These are phyloP conservation scores for Cryptoprocta ferox DNA, from an alignment of 2,797 vertebrate species.

Conservation along the genomic window DNA sequence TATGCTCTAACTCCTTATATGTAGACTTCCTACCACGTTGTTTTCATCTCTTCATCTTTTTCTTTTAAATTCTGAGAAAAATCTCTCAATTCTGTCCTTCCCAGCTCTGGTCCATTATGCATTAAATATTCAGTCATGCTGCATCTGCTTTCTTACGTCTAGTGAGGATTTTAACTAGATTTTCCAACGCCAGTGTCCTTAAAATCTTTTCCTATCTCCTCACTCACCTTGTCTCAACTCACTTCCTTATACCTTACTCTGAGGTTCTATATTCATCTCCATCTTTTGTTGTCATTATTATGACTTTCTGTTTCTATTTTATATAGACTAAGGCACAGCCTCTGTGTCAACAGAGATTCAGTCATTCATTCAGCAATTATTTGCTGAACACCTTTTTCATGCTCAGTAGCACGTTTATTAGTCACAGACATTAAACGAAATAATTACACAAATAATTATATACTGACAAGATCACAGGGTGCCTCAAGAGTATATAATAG, in stretches of 20 bases:
- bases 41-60: slow-evolving; percentile 49
- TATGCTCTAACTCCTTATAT: not conserved
- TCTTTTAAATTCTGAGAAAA: slow-evolving; percentile 13
- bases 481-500: not conserved
- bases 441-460: slow-evolving; percentile 53
- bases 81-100: not conserved
- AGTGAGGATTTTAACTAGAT: not conserved
- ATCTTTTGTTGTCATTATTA: not conserved
- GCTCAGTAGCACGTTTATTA: slow-evolving; percentile 35
- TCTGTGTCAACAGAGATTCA: slow-evolving; percentile 6
- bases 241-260: not conserved
- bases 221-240: not conserved
- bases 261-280: not conserved
- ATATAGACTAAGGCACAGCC: not conserved
- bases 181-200: not conserved
- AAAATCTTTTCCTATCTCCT: not conserved
- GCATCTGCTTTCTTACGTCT: not conserved
- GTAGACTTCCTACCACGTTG: not conserved
- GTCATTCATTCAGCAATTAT: not conserved
- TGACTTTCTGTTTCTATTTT: slow-evolving; percentile 5
- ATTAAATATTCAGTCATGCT: not conserved
- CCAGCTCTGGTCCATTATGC: not conserved
- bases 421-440: slow-evolving; percentile 52
- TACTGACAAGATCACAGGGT: not conserved
- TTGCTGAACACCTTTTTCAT: slow-evolving; percentile 40